phyloP scores from a whole-genome alignment of 2,113 vertebrate species.

The Martes martes region DNA sequence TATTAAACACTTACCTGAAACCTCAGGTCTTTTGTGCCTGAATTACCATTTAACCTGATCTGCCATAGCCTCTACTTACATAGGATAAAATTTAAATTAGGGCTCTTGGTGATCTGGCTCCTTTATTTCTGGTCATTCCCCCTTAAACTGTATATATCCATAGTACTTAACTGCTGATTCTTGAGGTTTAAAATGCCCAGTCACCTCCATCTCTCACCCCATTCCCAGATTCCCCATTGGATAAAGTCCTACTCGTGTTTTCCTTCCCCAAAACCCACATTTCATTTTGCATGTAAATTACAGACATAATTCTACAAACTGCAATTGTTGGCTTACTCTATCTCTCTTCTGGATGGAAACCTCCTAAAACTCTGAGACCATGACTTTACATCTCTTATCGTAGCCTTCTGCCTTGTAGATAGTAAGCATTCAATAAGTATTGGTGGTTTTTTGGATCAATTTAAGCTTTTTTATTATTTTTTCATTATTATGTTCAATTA shows the following conservation, averaged over 20 bases:
- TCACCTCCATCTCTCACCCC: not conserved
- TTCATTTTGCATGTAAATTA: not conserved
- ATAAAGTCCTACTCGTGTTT: not conserved
- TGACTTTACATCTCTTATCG: not conserved
- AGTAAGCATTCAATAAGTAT: not conserved
- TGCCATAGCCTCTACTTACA: not conserved
- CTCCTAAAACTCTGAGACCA: not conserved
- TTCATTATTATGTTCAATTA: not conserved
- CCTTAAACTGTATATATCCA: not conserved
- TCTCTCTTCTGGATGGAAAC: not conserved
- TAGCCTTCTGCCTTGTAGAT: not conserved
- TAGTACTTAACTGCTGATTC: not conserved
- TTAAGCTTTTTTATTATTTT: not conserved
- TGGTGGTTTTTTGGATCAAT: not conserved
- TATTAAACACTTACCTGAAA: not conserved
- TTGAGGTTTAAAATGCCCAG: not conserved
- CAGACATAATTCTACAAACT: not conserved
- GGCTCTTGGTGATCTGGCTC: not conserved
- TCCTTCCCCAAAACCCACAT: not conserved
- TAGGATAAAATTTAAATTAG: slow-evolving; percentile 19
- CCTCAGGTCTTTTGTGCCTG: not conserved
- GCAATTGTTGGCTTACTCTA: not conserved
- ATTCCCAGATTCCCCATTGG: not conserved
- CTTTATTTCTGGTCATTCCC: not conserved
- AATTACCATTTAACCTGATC: not conserved